Base-by-base conservation (phyloP, 2,888 invertebrate species). In the Macropis europaea region DNA sequence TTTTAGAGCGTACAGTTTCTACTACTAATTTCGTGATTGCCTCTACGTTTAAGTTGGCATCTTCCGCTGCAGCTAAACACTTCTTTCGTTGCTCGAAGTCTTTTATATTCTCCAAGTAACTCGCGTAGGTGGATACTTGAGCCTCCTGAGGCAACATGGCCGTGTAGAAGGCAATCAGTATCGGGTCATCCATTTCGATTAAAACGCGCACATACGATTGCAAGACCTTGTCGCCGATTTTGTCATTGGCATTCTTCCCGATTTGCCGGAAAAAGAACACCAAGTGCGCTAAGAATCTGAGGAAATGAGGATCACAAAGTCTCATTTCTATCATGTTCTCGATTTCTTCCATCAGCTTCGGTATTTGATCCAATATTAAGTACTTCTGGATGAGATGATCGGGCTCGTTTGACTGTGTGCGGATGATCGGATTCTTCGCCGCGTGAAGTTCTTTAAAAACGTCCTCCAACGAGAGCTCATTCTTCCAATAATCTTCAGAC, bases 211-310 rank as follows among this genome's bases (percentile, higher is more conserved):
- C 94, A 87, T 94, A 96, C 77, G 94, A 93, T 82, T 96, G 94
- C 32, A 98, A 90, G 59, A 98, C 93, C 79, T 93, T 92, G 85
- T 96, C 95, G 17, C 95, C 95, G 62, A 94, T 90, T 77, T 95
- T 94, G 85, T 94, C 93, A 67, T 93, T 92, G 15, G 93, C 92
- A 60, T 93, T 92, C 82, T 94, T 94, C 0, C 96, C 96, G 85
- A 97, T 94, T 81, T 95, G 93, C 43, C 96, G 92, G 73, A 98
- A 92, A 81, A 98, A 94, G 3, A 98, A 91, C 11, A 97, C 93
- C 53, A 98, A 91, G 90, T 98, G 98, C 3, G 97, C 94, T 77
- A 96, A 91, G 84, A 97, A 97, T 77, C 98, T 91, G 28, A 96
- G 88, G 77, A 96, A 93, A 45, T 93, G 93, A 0, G 92, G 86